Evolutionary conservation across 2,888 invertebrate genomes (phyloP), one percentile per base, ranked within the genome.

Genomic region (Petrolisthes manimaculis): DNA sequence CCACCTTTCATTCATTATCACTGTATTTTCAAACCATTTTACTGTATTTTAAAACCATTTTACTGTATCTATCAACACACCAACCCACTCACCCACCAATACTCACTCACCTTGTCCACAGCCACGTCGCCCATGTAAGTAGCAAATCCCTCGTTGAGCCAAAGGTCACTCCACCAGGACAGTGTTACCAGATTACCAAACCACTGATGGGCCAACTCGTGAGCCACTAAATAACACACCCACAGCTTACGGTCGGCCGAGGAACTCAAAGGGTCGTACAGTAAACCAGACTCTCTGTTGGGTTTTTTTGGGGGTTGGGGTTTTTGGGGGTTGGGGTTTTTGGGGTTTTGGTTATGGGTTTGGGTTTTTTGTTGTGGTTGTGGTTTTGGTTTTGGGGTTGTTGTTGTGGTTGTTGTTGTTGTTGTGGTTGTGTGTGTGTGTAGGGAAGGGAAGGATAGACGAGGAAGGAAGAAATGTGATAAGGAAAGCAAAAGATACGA

Each of bases 171-270:
- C 94, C 94, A 94, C 92, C 92, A 93, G n/a, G 89, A 90, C 21
- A 92, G 91, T 0, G 92, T 92, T 5, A 92, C 92, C 54, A 92
- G 89, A 88, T 92, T 92, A 0, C 96, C 96, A 92, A 95, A 96
- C 96, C 96, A 96, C 93, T 95, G 96, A 92, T 96, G 96, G 0
- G 95, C 95, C 9, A 96, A 92, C 92, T 96, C 89, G 75, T 89
- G 89, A 2, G 78, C 78, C 67, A 89, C 83, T 37, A 89, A 61
- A 77, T 89, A 86, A 21, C 82, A 78, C 14, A 71, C 71, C 83
- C 71, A 83, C 83, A 77, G n/a, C 79, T 77, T 81, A 18, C 61
- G 71, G 6, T 24, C n/a, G 9, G 86, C 83, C 18, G 86, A 61
- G 14, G 89, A 85, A 18, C 56, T 51, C 4, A 6, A 54, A 14